Evolutionary conservation across 2,797 vertebrate species (phyloP), one percentile per base, ranked within the genome.

Genomic region (Urophycis tenuis): DNA sequence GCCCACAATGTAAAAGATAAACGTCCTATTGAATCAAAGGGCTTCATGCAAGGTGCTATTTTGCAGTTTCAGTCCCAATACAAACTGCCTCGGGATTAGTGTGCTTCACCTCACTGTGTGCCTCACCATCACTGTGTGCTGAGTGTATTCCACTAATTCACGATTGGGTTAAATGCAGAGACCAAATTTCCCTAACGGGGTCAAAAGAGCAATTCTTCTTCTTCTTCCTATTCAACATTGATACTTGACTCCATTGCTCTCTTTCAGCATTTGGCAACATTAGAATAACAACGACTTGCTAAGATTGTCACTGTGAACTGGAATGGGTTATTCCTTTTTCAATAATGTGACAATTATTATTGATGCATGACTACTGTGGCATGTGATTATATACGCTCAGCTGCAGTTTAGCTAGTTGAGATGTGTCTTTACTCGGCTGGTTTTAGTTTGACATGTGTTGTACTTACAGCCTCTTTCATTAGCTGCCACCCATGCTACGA

Each of bases 211-310:
- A n/a, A n/a, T n/a, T n/a, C n/a, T n/a, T n/a, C n/a, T n/a, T n/a
- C n/a, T n/a, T n/a, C n/a, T n/a, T 67, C 10, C 60, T 67, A 67
- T 67, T 10, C 19, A 10, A 60, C 1, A 67, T 29, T 4, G 53
- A 7, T 9, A 67, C 60, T 29, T 64, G 1, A 25, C n/a, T 25
- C 53, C 9, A 29, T 64, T 64, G 25, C n/a, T 64, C n/a, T 29
- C 2, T n/a, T 29, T 67, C 60, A 67, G 25, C 25, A 14, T 29
- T 67, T 29, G 36, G 74, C 36, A 81, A 36, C 79, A 82, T 78
- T 72, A 78, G 76, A 60, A 80, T 22, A 72, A 79, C 25, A 29
- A 80, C 22, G 49, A 5, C 31, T 72, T 70, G 75, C 39, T 78
- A 12, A 49, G 73, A 82, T 74, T 78, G 77, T 70, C 49, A 74